These are phyloP conservation scores for Fistularia commersonii DNA, from an alignment of 2,797 vertebrate species.

Conservation along the genomic window DNA sequence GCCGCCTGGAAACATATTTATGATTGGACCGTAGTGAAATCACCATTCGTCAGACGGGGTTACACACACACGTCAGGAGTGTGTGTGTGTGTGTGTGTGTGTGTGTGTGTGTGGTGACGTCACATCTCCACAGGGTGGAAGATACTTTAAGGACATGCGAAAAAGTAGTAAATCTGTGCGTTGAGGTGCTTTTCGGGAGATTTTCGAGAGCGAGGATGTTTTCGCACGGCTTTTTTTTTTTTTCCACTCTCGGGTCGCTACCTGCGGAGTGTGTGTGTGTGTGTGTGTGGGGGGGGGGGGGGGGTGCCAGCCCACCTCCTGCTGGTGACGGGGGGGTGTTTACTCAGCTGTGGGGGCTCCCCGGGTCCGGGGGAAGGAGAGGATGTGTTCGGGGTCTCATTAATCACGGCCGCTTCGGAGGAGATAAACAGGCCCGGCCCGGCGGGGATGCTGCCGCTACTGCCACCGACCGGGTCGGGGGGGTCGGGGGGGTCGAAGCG, in stretches of 20 bases:
- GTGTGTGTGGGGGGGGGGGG: constrained; percentile 57
- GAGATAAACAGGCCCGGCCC: constrained; percentile 83
- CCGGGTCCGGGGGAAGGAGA: constrained; percentile 77
- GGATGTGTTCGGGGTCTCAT: constrained; percentile 84
- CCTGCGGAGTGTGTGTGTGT: constrained; percentile 35
- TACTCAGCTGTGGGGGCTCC: constrained; percentile 86
- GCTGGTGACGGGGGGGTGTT: no score
- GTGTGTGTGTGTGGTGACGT: no score
- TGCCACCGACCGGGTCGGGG: constrained; percentile 34
- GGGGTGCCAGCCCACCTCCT: constrained; percentile 47
- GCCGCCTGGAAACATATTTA: constrained; percentile 3
- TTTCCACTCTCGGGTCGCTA: constrained; percentile 56
- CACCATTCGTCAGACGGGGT: no score
- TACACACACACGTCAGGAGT: no score
- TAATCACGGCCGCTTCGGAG: constrained; percentile 84
- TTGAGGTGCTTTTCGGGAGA: background rate
- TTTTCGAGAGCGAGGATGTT: constrained; percentile 8
- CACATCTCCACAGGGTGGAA: no score
- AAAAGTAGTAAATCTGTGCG: no score
- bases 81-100: no score
- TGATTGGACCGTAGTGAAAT: constrained; percentile 3
- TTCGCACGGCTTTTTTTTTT: no score
- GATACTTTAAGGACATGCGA: no score
- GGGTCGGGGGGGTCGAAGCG: constrained; percentile 36
- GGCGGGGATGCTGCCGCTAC: constrained; percentile 76